A percentile compares a stretch with the other conserved stretches of the same genome.
Evolutionary conservation across 1,140 invertebrate genomes (phyloP).

Genomic region (Ephestia elutella): DNA sequence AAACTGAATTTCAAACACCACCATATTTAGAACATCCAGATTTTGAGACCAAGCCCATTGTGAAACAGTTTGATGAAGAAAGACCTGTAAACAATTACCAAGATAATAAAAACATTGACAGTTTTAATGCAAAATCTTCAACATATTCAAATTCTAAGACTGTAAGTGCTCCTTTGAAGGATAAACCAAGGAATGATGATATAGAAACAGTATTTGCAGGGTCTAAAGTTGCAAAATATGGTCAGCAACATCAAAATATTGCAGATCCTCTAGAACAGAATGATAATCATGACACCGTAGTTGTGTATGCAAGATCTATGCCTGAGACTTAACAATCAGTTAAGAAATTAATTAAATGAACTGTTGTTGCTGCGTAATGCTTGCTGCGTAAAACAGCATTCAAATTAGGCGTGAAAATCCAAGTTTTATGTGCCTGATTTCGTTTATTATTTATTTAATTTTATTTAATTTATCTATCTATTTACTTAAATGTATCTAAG

Average conservation of each 20-base stretch:
- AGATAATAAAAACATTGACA: slow-evolving; percentile 15
- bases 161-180: slow-evolving; percentile 11
- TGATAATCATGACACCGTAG: slow-evolving; percentile 3
- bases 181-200: slow-evolving; percentile 17
- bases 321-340: background rate
- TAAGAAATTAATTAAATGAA: too few relatives aligned
- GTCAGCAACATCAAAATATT: slow-evolving; percentile 10
- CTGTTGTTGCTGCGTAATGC: too few relatives aligned
- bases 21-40: slow-evolving; percentile 27
- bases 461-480: too few relatives aligned
- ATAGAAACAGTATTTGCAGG: slow-evolving; percentile 50
- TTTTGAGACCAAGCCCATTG: slow-evolving; percentile 31
- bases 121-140: slow-evolving; percentile 18
- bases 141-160: slow-evolving; percentile 22
- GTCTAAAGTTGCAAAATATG: slow-evolving; percentile 53
- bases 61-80: slow-evolving; percentile 9
- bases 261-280: background rate
- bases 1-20: slow-evolving; percentile 26
- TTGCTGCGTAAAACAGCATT: too few relatives aligned
- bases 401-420: too few relatives aligned
- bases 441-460: too few relatives aligned
- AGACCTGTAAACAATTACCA: slow-evolving; percentile 11
- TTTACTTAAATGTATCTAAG: too few relatives aligned
- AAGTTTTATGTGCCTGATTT: too few relatives aligned
- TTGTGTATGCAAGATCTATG: slow-evolving; percentile 8